phyloP scores from a whole-genome alignment of 2,888 invertebrate genomes.

The Calameuta idolon region DNA sequence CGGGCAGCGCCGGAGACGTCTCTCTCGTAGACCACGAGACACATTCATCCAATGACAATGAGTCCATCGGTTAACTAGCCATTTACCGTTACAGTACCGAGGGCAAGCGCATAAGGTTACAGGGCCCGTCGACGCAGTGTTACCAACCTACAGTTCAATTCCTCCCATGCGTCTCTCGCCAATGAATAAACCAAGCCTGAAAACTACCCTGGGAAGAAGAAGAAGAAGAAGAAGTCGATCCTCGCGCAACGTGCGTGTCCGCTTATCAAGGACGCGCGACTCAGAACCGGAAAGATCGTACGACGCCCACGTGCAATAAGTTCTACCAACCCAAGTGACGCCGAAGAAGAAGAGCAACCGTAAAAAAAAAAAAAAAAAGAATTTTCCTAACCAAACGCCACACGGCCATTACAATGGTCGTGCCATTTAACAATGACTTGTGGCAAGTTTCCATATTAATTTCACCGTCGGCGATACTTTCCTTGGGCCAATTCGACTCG shows the following conservation, averaged over 20 bases:
- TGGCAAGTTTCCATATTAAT: neutral
- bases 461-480: neutral
- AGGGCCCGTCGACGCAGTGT: too few relatives aligned
- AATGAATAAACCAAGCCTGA: neutral
- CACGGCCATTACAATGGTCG: neutral
- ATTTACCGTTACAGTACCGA: neutral
- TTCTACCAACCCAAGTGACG: neutral
- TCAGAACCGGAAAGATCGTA: constrained; percentile 66
- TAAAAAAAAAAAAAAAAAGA: neutral
- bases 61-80: neutral
- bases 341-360: neutral
- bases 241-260: constrained; percentile 26
- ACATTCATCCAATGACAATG: neutral
- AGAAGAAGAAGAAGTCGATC: constrained; percentile 6
- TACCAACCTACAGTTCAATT: neutral
- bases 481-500: neutral
- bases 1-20: neutral
- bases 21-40: neutral
- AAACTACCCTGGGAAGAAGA: constrained; percentile 11
- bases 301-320: constrained; percentile 52
- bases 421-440: too few relatives aligned
- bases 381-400: neutral
- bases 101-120: neutral
- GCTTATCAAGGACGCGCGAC: constrained; percentile 54
- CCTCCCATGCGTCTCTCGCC: neutral